A percentile compares a stretch with the other conserved stretches of the same genome.
These are phyloP conservation scores for Cassiopea xamachana DNA, from an alignment of 30 jellyfish, hydroid and myxozoan genomes.

Conservation along the genomic window DNA sequence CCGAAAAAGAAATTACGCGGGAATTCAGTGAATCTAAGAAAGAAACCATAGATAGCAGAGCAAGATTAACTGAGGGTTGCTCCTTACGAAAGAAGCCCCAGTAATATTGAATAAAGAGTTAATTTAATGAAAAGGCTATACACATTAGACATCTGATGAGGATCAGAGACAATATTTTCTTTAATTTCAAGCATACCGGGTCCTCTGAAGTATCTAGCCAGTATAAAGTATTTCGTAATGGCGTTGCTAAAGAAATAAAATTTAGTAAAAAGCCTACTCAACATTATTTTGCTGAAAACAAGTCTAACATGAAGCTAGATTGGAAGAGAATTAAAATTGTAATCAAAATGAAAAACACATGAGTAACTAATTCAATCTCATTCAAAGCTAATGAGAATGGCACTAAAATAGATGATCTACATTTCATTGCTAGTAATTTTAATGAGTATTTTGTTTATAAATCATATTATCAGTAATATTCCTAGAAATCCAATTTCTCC, in stretches of 20 bases:
- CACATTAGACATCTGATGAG: slow-evolving; percentile 45
- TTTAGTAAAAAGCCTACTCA: slow-evolving; percentile 28
- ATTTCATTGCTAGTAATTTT: background rate
- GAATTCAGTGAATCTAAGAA: slow-evolving; percentile 33
- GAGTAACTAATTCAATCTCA: background rate
- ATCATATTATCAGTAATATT: background rate
- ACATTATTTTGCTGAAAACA: slow-evolving; percentile 22
- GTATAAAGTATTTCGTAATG: slow-evolving; percentile 55
- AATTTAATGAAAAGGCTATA: too few relatives aligned
- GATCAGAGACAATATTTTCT: slow-evolving; percentile 40
- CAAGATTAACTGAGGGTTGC: too few relatives aligned
- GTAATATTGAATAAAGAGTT: too few relatives aligned
- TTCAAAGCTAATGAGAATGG: background rate
- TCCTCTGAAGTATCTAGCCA: slow-evolving; percentile 9
- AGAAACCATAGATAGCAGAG: slow-evolving; percentile 46
- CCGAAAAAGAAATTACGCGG: slow-evolving; percentile 30
- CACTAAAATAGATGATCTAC: background rate
- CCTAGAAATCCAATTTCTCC: background rate
- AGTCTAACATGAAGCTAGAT: slow-evolving; percentile 35
- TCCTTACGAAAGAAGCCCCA: too few relatives aligned
- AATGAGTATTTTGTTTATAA: background rate
- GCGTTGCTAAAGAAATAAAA: slow-evolving; percentile 38
- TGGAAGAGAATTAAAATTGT: slow-evolving; percentile 48
- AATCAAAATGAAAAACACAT: background rate
- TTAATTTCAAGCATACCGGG: slow-evolving; percentile 24